phyloP scores from a whole-genome alignment of 2,888 invertebrate species.

The Orthonychiurus folsomi region DNA sequence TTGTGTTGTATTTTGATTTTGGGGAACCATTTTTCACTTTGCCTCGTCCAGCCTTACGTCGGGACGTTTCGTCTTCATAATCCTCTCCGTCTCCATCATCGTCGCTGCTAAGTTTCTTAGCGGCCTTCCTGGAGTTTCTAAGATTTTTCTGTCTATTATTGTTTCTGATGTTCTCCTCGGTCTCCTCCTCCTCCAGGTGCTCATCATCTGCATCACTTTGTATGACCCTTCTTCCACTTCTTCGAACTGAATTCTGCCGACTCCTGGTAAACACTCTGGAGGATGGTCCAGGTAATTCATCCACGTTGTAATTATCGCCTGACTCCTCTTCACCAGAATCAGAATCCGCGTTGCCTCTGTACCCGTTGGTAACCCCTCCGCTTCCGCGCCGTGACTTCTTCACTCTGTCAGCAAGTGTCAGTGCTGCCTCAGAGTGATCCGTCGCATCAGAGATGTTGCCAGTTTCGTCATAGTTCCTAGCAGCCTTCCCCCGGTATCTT shows the following conservation, averaged over 20 bases:
- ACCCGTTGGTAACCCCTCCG: constrained; percentile 6
- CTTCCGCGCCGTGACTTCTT: constrained; percentile 17
- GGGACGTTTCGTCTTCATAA: constrained; percentile 10
- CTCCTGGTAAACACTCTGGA: constrained; percentile 10
- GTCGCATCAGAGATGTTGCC: neutral
- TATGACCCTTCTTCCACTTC: constrained; percentile 29
- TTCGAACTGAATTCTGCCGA: too few species aligned
- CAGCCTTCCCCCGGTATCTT: constrained; percentile 21
- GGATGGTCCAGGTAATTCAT: constrained; percentile 38
- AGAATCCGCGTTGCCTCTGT: neutral
- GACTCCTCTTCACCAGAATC: neutral
- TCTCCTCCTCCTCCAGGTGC: constrained; percentile 39
- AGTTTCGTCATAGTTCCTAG: constrained; percentile 28
- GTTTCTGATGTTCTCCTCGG: constrained; percentile 29
- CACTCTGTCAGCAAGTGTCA: constrained; percentile 2
- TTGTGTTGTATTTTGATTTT: neutral
- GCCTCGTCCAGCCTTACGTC: constrained; percentile 35
- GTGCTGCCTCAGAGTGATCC: neutral
- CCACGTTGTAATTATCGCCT: constrained; percentile 40
- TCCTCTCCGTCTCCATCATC: constrained; percentile 27
- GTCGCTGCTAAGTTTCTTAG: constrained; percentile 16
- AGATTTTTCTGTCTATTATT: too few species aligned
- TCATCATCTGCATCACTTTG: constrained; percentile 41
- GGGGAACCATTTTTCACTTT: constrained; percentile 13
- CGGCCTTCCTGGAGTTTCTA: too few species aligned